Evolutionary conservation across 2,888 invertebrate species (phyloP), one percentile per base, ranked within the genome.

Genomic region (Anthophora plumipes): DNA sequence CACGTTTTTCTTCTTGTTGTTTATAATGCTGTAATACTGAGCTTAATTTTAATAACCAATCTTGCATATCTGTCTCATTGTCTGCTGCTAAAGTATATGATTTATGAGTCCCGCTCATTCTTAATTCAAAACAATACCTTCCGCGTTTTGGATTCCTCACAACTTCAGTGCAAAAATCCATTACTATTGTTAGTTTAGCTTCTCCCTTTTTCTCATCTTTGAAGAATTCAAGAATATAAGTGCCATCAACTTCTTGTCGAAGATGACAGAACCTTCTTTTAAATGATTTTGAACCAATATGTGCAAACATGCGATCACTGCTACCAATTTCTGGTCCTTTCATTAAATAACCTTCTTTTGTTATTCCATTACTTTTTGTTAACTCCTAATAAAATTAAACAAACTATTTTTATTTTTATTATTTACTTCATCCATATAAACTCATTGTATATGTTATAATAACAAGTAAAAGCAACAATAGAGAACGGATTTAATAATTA

Each of bases 191-290:
- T 85, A 97, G 96, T 94, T 98, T 98, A 0, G 97, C 97, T 90
- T 98, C 98, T 39, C 96, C 96, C 94, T 97, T 98, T 92, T 97
- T 97, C 82, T 98, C 98, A 94, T 98, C 98, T 94, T 98, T 98
- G 93, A 97, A 97, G 88, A 98, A 95, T 94, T 98, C 98, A 69
- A 98, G 94, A 90, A 98, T 97, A 90, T 98, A 98, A 0, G 98
- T 97, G 60, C 97, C 98, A 92, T 98, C 98, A 43, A 98, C 96
- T 94, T 98, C 98, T 93, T 97, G 97, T 82, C 98, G 95, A 92
- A 98, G 95, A 94, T 97, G 97, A 94, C 98, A 98, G 94, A 97
- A 98, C 83, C 97, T 95, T 92, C 98, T 95, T 94, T 98, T 98
- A 93, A 98, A 98, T 73, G 98, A 98, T 94, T 98, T 98, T 31